A percentile compares a stretch with the other conserved stretches of the same genome.
Evolutionary conservation across 2,888 invertebrate species (phyloP).

Genomic region (Thereva unica): DNA sequence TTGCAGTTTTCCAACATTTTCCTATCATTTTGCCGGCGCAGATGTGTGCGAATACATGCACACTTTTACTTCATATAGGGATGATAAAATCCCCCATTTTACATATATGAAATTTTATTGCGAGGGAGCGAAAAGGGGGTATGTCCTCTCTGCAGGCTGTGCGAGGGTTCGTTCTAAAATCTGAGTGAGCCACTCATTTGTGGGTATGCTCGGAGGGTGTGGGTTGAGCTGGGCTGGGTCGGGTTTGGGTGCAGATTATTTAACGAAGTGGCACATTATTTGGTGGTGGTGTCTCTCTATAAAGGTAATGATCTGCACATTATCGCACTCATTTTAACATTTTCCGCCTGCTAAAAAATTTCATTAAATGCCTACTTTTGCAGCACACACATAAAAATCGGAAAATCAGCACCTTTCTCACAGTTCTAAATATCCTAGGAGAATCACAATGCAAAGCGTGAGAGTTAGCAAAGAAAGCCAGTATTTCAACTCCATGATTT

Average conservation of each 20-base stretch:
- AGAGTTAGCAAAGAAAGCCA: too few relatives aligned
- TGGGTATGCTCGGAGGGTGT: slow-evolving; percentile 19
- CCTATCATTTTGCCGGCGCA: slow-evolving; percentile 1
- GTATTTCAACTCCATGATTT: too few relatives aligned
- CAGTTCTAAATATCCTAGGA: too few relatives aligned
- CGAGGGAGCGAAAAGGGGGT: not conserved
- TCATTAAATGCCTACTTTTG: too few relatives aligned
- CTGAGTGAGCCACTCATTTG: slow-evolving; percentile 31
- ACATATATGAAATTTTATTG: not conserved
- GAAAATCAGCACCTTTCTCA: too few relatives aligned
- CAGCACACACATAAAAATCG: too few relatives aligned
- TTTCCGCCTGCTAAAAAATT: too few relatives aligned
- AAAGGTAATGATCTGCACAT: slow-evolving; percentile 27
- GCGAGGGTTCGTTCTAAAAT: slow-evolving; percentile 16
- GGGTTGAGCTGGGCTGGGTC: not conserved
- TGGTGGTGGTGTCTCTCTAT: slow-evolving; percentile 21
- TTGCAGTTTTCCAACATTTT: slow-evolving; percentile 22
- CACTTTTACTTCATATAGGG: not conserved
- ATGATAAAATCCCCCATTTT: too few relatives aligned
- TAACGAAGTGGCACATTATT: slow-evolving; percentile 24
- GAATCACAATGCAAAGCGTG: too few relatives aligned
- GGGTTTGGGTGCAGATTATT: not conserved
- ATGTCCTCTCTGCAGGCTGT: not conserved
- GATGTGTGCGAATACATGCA: slow-evolving; percentile 7
- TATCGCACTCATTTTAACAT: not conserved